Evolutionary conservation across 1,140 invertebrate genomes (phyloP), one percentile per base, ranked within the genome.

Genomic region (Marisa cornuarietis): DNA sequence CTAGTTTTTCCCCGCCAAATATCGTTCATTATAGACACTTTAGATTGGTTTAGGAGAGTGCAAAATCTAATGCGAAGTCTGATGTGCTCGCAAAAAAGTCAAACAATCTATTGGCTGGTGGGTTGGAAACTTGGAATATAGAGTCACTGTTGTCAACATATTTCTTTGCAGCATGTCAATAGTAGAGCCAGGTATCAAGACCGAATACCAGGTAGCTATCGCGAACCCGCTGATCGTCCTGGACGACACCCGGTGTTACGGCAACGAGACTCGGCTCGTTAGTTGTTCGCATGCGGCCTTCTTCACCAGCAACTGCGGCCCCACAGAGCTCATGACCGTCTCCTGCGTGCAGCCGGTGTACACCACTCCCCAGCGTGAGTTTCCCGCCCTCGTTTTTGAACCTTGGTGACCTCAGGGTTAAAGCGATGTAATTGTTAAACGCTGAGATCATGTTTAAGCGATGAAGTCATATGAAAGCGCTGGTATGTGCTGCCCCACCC

Each of bases 191-290:
- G 71, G 81, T 18, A 78, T 80, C 42, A 79, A 79, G 51, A 24
- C 69, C 20, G 79, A 80, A 24, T 62, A 68, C 54, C 24, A 54
- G 54, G 54, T 74, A 6, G 22, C 20, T 11, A 71, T 71, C n/a
- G 10, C 51, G n/a, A 77, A 61, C 24, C 75, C 76, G n/a, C 14
- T 93, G 0, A 95, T 96, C 84, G 95, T 95, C 77, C 42, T 88
- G 62, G 88, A 89, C 68, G 83, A 89, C 72, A 83, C 86, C 6
- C 65, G 80, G 22, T 89, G 88, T 82, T 65, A 75, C 31, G 88
- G 88, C 7, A 83, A 72, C 14, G 88, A 89, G 80, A 78, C 58
- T 14, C 79, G 79, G 16, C 77, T 89, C 16, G 79, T 80, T 6
- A 78, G 83, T 10, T 89, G 88, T 73, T 76, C 79, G 16, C 85